These are phyloP conservation scores for Gnathonemus longibarbis DNA, from an alignment of 2,113 vertebrate species.

Conservation along the genomic window DNA sequence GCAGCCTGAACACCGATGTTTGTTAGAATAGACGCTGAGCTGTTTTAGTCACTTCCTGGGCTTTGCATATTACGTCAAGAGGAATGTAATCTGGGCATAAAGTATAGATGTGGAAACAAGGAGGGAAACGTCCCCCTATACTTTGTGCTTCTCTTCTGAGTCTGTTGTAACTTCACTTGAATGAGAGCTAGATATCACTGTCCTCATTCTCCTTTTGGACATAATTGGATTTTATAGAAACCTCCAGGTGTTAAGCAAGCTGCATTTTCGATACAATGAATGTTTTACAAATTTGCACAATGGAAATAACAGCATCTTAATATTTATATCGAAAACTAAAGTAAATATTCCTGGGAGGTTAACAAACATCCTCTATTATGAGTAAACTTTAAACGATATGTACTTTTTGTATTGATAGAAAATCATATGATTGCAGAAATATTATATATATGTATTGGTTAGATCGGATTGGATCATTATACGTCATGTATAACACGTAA, in stretches of 20 bases:
- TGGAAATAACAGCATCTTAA: background rate
- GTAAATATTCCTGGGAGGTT: background rate
- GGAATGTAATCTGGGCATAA: slow-evolving; percentile 85
- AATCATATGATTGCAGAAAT: background rate
- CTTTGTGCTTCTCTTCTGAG: slow-evolving; percentile 71
- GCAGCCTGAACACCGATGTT: slow-evolving; percentile 80
- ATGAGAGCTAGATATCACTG: slow-evolving; percentile 64
- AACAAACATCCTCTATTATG: background rate
- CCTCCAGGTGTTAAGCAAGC: slow-evolving; percentile 46
- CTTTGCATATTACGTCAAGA: slow-evolving; percentile 85
- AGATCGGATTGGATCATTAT: background rate
- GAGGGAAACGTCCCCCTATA: slow-evolving; percentile 53
- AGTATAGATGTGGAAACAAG: slow-evolving; percentile 70
- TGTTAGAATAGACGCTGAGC: slow-evolving; percentile 90
- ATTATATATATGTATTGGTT: too few relatives aligned
- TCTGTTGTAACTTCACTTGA: slow-evolving; percentile 95
- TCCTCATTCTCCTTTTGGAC: slow-evolving; percentile 39
- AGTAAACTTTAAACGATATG: slow-evolving; percentile 4
- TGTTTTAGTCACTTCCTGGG: slow-evolving; percentile 80
- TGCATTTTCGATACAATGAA: background rate
- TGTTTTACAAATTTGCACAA: background rate
- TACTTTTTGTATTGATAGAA: background rate
- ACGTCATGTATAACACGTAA: background rate
- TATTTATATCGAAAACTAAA: background rate
- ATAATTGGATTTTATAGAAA: slow-evolving; percentile 50